These are phyloP conservation scores for Drosophila mayaguana DNA, from an alignment of 2,888 invertebrate genomes.

Conservation along the genomic window DNA sequence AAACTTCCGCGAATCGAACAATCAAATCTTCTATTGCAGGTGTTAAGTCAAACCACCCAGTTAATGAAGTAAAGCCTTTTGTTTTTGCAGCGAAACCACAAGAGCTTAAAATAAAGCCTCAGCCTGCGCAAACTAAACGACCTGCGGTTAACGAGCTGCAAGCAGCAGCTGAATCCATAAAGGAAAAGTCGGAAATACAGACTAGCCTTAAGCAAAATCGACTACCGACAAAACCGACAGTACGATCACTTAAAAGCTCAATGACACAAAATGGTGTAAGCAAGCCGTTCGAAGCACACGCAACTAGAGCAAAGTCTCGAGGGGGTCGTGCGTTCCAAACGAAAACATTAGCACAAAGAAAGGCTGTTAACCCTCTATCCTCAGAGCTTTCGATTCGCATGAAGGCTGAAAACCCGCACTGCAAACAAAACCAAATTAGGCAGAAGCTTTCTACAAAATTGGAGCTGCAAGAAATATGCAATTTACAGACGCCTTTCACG, in stretches of 20 bases:
- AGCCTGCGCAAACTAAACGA: neutral
- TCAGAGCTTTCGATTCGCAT: slow-evolving; percentile 40
- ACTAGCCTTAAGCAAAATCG: neutral
- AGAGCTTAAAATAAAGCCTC: neutral
- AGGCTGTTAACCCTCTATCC: neutral
- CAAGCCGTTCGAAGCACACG: slow-evolving; percentile 35
- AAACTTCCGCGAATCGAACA: neutral
- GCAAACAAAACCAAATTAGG: slow-evolving; percentile 14
- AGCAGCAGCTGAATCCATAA: neutral
- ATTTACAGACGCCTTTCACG: slow-evolving; percentile 34
- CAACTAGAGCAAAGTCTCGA: slow-evolving; percentile 5
- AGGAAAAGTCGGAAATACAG: neutral
- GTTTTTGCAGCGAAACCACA: neutral
- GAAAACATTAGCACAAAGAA: slow-evolving; percentile 20
- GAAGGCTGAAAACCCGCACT: slow-evolving; percentile 46
- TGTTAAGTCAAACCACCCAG: neutral
- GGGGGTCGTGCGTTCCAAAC: slow-evolving; percentile 52
- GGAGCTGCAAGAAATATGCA: slow-evolving; percentile 2
- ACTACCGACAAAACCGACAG: neutral
- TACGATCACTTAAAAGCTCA: neutral
- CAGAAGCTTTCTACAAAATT: neutral
- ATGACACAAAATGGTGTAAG: slow-evolving; percentile 13
- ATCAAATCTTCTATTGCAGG: neutral
- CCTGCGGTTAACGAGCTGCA: neutral
- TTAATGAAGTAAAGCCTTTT: neutral